Percentiles rank a stretch among this genome's conserved stretches.
These are phyloP conservation scores for Caenorhabditis uteleia DNA, from an alignment of 2,888 invertebrate species.

Conservation along the genomic window DNA sequence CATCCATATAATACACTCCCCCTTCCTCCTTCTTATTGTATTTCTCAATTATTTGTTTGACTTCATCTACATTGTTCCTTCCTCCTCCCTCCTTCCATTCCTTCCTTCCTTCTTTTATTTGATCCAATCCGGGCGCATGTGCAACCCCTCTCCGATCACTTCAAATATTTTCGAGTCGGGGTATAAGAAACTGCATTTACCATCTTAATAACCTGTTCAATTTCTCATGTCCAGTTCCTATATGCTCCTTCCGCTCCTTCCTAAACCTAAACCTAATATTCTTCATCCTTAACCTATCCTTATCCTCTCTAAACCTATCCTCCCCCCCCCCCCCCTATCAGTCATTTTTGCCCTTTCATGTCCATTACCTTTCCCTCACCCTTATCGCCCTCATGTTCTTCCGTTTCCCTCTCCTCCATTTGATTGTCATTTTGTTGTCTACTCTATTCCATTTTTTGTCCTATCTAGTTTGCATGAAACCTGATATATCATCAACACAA, in stretches of 20 bases:
- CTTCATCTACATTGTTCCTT: slow-evolving; percentile 5
- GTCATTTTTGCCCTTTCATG: not conserved
- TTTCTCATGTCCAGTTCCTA: not conserved
- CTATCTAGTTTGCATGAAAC: slow-evolving; percentile 5
- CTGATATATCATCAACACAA: too few relatives aligned
- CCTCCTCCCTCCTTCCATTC: slow-evolving; percentile 3
- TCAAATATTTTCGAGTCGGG: not conserved
- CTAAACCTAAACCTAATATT: not conserved
- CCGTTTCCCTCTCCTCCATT: not conserved
- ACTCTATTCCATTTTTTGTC: not conserved
- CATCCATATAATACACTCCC: slow-evolving; percentile 3
- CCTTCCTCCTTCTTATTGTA: slow-evolving; percentile 6
- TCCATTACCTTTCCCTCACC: not conserved
- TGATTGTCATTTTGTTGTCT: slow-evolving; percentile 19
- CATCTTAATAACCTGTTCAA: not conserved
- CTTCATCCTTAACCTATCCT: slow-evolving; percentile 1
- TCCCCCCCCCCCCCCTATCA: slow-evolving; percentile 1
- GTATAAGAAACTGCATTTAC: not conserved
- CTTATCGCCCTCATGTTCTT: not conserved
- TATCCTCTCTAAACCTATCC: slow-evolving; percentile 5
- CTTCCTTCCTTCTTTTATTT: not conserved
- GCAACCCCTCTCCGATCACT: not conserved
- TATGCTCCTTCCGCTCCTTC: not conserved
- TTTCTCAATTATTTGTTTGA: slow-evolving; percentile 1
- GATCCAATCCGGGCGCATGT: not conserved